Conservation (phyloP, 2,113 vertebrate genomes). For the Gopherus flavomarginatus region DNA sequence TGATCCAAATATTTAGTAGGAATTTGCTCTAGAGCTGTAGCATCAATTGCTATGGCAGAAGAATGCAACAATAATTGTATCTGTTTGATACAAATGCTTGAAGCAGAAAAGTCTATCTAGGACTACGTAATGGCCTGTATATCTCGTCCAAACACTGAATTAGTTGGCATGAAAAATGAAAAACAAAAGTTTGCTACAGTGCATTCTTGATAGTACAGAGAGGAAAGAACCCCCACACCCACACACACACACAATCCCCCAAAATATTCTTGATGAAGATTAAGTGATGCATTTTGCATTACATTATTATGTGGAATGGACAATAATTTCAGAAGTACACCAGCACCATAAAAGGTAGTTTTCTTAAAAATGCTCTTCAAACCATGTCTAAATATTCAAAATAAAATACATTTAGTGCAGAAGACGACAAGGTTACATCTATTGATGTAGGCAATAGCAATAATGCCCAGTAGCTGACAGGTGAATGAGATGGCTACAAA, state of each 20-base stretch:
- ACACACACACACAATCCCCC: background rate
- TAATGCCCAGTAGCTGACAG: no score
- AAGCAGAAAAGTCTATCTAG: background rate
- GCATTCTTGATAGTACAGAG: background rate
- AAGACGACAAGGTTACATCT: background rate
- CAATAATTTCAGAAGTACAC: background rate
- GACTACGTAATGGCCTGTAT: slow-evolving; percentile 31
- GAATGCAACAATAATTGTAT: background rate
- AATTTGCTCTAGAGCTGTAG: background rate
- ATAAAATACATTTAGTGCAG: background rate
- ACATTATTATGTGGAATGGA: background rate
- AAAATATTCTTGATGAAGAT: slow-evolving; percentile 8
- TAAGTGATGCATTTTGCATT: slow-evolving; percentile 2
- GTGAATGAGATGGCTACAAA: background rate
- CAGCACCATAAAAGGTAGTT: background rate
- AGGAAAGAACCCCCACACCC: background rate
- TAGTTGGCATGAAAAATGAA: background rate
- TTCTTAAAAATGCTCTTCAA: background rate
- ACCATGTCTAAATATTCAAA: background rate
- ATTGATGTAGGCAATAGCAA: background rate
- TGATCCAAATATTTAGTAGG: background rate
- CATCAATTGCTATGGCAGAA: background rate
- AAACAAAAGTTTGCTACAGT: background rate
- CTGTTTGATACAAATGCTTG: background rate
- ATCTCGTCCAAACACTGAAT: background rate